A percentile compares a stretch with the other conserved stretches of the same genome.
These are phyloP conservation scores for Aleadryas rufinucha DNA, from an alignment of 2,113 vertebrate species.

Conservation along the genomic window DNA sequence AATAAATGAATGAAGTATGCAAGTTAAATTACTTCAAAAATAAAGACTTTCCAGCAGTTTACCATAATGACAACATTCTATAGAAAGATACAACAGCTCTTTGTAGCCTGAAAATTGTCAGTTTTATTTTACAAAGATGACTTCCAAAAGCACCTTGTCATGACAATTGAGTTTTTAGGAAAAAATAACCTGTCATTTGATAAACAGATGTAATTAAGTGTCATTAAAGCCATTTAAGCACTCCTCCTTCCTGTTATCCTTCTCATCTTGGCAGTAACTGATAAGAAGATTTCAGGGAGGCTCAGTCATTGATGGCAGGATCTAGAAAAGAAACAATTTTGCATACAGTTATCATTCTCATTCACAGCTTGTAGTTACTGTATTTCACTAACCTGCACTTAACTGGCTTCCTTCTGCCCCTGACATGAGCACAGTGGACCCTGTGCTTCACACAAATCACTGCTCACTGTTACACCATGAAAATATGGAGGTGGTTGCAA, in stretches of 20 bases:
- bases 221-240: slow-evolving; percentile 18
- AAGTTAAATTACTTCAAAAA: slow-evolving; percentile 25
- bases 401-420: neutral
- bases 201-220: slow-evolving; percentile 22
- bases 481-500: neutral
- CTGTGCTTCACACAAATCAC: neutral
- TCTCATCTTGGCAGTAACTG: slow-evolving; percentile 29
- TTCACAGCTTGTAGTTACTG: neutral
- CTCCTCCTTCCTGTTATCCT: slow-evolving; percentile 26
- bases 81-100: slow-evolving; percentile 3
- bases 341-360: neutral
- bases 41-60: slow-evolving; percentile 2
- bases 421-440: neutral
- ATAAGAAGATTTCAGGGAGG: slow-evolving; percentile 38
- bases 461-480: neutral
- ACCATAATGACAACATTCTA: slow-evolving; percentile 11
- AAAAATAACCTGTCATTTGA: slow-evolving; percentile 15
- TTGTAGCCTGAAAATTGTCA: slow-evolving; percentile 26
- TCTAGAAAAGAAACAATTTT: slow-evolving; percentile 60
- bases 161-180: neutral
- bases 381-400: neutral
- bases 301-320: slow-evolving; percentile 23
- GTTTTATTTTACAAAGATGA: slow-evolving; percentile 44
- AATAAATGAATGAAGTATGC: neutral
- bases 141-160: slow-evolving; percentile 23